These are phyloP conservation scores for Ceyx margarethae DNA, from an alignment of 2,113 vertebrate species.

Conservation along the genomic window DNA sequence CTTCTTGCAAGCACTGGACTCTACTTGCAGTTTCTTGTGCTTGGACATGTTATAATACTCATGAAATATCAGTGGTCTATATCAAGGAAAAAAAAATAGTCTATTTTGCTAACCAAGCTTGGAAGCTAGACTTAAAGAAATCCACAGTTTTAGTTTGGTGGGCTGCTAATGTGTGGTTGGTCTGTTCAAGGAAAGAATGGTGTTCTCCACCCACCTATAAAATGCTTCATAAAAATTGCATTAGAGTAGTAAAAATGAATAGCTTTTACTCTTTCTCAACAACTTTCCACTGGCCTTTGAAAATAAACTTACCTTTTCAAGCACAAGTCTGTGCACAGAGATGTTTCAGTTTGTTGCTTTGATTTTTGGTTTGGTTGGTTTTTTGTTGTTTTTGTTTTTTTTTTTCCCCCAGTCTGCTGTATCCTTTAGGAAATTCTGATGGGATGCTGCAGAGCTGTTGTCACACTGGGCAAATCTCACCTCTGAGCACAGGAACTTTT, in stretches of 20 bases:
- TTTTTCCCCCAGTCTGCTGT: neutral
- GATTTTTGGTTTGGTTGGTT: neutral
- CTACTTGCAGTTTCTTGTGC: neutral
- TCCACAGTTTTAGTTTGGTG: neutral
- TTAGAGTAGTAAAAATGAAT: neutral
- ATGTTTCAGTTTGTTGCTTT: neutral
- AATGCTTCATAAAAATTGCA: neutral
- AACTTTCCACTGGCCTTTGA: neutral
- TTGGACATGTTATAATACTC: neutral
- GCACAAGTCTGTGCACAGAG: neutral
- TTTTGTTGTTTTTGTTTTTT: too few relatives aligned
- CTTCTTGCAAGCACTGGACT: neutral
- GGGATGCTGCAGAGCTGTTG: neutral
- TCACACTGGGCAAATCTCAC: fast-evolving
- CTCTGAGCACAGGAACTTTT: fast-evolving
- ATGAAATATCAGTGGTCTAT: neutral
- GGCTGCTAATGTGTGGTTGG: neutral
- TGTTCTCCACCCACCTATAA: neutral
- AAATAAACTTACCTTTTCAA: neutral
- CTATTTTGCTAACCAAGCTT: neutral
- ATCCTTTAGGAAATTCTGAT: neutral
- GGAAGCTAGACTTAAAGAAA: neutral
- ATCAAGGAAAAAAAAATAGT: neutral
- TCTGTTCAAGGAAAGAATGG: neutral
- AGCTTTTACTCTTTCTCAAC: neutral